These are phyloP conservation scores for Microctonus brassicae DNA, from an alignment of 2,888 invertebrate genomes.

Conservation along the genomic window DNA sequence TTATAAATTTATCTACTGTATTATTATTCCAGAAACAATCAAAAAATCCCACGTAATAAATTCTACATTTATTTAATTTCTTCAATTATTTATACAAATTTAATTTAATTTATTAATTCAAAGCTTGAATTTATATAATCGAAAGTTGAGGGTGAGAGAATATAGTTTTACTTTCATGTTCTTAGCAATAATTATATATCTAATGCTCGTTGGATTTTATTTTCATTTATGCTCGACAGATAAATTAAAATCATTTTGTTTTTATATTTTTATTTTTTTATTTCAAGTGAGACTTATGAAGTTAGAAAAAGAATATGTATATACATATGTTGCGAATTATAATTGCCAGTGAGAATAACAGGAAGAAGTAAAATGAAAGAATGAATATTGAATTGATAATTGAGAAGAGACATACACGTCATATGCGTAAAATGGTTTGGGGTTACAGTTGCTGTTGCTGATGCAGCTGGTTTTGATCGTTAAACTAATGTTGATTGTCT, in stretches of 20 bases:
- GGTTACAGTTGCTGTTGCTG: constrained; percentile 43
- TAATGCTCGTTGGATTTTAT: constrained; percentile 7
- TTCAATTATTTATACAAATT: not conserved
- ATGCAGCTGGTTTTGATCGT: constrained; percentile 55
- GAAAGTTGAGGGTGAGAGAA: constrained; percentile 4
- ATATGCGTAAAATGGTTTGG: not conserved
- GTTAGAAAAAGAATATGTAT: too few species aligned
- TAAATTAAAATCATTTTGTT: not conserved
- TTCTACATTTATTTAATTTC: not conserved
- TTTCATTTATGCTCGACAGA: constrained; percentile 23
- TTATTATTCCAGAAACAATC: not conserved
- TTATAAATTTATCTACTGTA: not conserved
- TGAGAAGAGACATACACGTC: constrained; percentile 6
- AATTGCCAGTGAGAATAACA: not conserved
- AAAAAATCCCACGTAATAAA: not conserved
- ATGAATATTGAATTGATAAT: not conserved
- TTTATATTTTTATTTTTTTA: too few species aligned
- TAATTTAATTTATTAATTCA: too few species aligned
- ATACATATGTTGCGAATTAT: too few species aligned
- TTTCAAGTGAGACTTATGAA: too few species aligned
- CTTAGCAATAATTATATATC: constrained; percentile 6
- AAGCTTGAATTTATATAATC: too few species aligned
- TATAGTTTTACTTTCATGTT: constrained; percentile 16
- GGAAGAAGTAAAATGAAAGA: not conserved
- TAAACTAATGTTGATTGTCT: constrained; percentile 60